Percentiles rank a stretch among this genome's conserved stretches.
These are phyloP conservation scores for Sinonovacula constricta DNA, from an alignment of 1,140 invertebrate species.

Conservation along the genomic window DNA sequence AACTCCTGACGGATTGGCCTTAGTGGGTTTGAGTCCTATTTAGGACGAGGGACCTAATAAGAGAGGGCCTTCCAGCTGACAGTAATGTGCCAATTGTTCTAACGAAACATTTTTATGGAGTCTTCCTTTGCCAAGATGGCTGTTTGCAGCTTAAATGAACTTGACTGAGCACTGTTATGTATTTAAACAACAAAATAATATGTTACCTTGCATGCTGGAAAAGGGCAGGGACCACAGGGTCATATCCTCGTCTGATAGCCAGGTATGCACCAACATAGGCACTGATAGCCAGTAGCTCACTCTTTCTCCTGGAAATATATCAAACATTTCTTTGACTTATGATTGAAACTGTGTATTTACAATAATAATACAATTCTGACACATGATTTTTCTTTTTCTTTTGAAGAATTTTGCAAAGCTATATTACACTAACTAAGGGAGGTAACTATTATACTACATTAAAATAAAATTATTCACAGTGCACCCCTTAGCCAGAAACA, in stretches of 20 bases:
- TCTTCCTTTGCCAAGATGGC: no score
- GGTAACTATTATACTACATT: not conserved
- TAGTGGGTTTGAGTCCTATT: not conserved
- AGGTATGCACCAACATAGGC: conserved; percentile 79
- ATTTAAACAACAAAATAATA: not conserved
- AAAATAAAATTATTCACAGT: not conserved
- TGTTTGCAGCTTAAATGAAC: no score
- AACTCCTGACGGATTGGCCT: not conserved
- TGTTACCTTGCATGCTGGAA: conserved; percentile 76
- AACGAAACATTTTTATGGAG: not conserved
- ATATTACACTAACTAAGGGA: not conserved
- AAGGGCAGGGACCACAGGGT: conserved; percentile 74
- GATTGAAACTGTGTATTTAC: no score
- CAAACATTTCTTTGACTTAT: no score
- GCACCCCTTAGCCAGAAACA: not conserved
- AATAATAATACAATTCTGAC: not conserved
- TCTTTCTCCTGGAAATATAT: conserved; percentile 69
- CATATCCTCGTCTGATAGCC: conserved; percentile 76
- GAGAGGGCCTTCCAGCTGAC: not conserved
- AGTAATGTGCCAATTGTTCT: not conserved
- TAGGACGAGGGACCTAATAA: not conserved
- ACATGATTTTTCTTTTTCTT: not conserved
- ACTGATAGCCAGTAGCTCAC: conserved; percentile 73
- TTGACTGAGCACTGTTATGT: not conserved
- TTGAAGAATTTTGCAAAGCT: not conserved